Conservation (phyloP, 2,113 vertebrate genomes). For the Psophia crepitans region DNA sequence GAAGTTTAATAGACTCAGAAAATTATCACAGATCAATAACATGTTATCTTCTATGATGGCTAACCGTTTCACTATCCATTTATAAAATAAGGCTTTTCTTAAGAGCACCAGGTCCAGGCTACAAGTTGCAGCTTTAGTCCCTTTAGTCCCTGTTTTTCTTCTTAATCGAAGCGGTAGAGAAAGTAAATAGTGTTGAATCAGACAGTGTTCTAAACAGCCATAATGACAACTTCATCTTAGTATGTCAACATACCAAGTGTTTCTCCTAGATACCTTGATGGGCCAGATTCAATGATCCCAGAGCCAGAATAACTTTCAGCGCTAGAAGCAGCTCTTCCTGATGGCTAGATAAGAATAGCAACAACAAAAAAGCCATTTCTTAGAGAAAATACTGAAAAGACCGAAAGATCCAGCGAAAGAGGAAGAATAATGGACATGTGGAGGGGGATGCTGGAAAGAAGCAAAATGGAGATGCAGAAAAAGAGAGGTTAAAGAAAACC, state of each 20-base stretch:
- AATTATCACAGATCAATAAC: background rate
- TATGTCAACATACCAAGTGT: constrained; percentile 32
- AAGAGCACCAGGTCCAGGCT: background rate
- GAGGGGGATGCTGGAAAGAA: background rate
- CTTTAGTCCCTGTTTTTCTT: constrained; percentile 17
- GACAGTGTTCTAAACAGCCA: constrained; percentile 29
- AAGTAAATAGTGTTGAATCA: constrained; percentile 58
- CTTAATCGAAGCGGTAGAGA: constrained; percentile 21
- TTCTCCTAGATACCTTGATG: constrained; percentile 35
- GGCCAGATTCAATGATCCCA: background rate
- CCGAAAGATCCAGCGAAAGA: background rate
- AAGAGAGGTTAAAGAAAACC: background rate
- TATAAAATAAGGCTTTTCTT: background rate
- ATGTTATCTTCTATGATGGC: background rate
- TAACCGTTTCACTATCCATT: background rate
- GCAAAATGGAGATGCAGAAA: background rate
- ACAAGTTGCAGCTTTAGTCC: background rate
- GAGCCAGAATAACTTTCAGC: background rate
- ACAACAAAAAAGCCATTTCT: background rate
- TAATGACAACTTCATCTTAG: constrained; percentile 61
- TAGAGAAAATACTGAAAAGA: background rate
- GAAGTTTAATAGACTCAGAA: background rate
- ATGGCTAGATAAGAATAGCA: background rate
- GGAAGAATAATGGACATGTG: background rate
- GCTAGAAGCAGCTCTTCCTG: background rate